Base-by-base conservation (phyloP, 1,140 invertebrate species). In the Drosophila simulans region DNA sequence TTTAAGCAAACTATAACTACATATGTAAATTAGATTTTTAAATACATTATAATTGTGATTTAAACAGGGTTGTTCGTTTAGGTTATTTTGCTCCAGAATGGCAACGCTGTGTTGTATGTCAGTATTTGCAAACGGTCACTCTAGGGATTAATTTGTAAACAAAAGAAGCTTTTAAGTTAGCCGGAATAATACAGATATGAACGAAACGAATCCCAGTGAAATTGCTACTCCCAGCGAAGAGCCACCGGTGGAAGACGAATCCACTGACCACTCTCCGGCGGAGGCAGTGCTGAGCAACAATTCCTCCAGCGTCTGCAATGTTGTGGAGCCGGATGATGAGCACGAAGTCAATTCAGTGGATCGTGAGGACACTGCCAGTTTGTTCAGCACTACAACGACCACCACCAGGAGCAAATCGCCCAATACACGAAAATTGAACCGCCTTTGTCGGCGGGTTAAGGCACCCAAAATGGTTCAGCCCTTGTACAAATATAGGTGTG, bases 351-450 rank as follows among this genome's bases (percentile, higher is more conserved):
- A 53, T 37, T 52, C 72, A 15, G 22, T 84, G 5, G 84, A 89
- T 39, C 68, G 95, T 93, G 95, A 96, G 22, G 75, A 97, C 86
- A 97, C 96, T 40, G 97, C 96, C 20, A 97, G 97, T 91, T 95
- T 97, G 58, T 96, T 96, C 40, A 98, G 97, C 92, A 96, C 96
- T 66, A 97, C 96, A 12, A 96, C 97, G 63, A 96, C 96, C 69
- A 96, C 96, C 65, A 97, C 97, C 12, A 94, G 97, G 27, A 98
- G 97, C 93, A 97, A 97, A 77, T 98, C 97, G 34, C 97, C 97
- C 4, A 97, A 96, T 20, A 94, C 95, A 46, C 94, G 95, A 31
- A 94, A 94, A 46, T 34, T 79, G 94, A 96, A 48, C 10, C 60
- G 68, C 35, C 52, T 81, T 94, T 96, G 48, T 27, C 59, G 85